Percentiles rank a stretch among this genome's conserved stretches.
Evolutionary conservation across 2,113 vertebrate species (phyloP).

Genomic region (Spilogale gracilis): DNA sequence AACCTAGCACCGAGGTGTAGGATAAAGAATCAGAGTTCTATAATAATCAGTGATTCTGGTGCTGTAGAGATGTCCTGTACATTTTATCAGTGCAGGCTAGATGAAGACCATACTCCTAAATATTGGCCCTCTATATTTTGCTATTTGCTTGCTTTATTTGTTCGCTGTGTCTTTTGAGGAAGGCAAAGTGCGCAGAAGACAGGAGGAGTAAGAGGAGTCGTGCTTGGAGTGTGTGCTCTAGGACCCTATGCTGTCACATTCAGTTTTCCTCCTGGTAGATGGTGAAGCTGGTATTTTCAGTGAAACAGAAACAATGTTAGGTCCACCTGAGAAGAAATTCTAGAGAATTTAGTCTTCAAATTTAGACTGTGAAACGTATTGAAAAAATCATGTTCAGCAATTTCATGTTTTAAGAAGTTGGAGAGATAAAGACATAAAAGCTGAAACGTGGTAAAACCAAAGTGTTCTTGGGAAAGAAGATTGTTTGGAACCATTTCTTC

Average conservation of each 20-base stretch:
- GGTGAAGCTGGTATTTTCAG: neutral
- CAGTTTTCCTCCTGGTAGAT: neutral
- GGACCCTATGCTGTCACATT: neutral
- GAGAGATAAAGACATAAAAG: neutral
- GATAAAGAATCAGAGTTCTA: neutral
- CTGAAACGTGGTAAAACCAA: neutral
- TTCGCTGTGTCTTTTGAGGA: neutral
- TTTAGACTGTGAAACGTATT: neutral
- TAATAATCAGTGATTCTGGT: neutral
- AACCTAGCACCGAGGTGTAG: neutral
- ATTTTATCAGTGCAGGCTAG: neutral
- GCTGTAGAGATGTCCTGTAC: neutral
- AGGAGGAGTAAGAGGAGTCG: neutral
- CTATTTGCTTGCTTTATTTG: neutral
- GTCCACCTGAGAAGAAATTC: neutral
- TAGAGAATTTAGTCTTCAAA: neutral
- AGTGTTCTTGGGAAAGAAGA: neutral
- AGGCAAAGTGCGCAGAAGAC: neutral
- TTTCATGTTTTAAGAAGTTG: slow-evolving; percentile 29
- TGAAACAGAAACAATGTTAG: neutral
- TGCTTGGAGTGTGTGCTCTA: neutral
- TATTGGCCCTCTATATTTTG: neutral
- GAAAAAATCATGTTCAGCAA: neutral
- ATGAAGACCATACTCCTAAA: neutral
- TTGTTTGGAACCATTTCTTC: neutral